Base-by-base conservation (phyloP, 2,888 invertebrate genomes). In the Crossocerus cetratus region DNA sequence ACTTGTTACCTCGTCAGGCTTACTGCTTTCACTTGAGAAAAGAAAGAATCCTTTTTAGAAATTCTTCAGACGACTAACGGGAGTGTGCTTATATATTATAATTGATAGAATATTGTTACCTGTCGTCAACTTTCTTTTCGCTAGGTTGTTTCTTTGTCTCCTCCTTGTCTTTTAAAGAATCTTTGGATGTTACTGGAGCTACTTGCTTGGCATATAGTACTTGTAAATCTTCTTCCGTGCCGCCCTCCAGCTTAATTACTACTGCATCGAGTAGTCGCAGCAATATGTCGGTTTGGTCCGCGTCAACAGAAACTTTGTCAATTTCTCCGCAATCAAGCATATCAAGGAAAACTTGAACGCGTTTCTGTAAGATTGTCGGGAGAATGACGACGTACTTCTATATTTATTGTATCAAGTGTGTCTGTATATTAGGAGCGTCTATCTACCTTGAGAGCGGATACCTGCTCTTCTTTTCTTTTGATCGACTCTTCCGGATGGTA, bases 401-500 rank as follows among this genome's bases (percentile, higher is more conserved):
- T n/a, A n/a, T n/a, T n/a, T n/a, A n/a, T n/a, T n/a, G n/a, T n/a
- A n/a, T 43, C 43, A 43, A 43, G 13, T 13, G 13, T 43, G 4
- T 43, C 13, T 43, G 4, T 43, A 5, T 13, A 43, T 8, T 23
- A 23, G 3, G 8, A 5, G 3, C 8, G 11, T 32, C 11, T 8
- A 32, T 32, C 8, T 92, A 97, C 97, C 93, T 95, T 95, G 54
- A 98, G 91, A 69, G 96, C 95, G 68, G 92, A 91, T 67, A 95
- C 92, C 85, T 97, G 96, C 87, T 98, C 98, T 18, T 96, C 96
- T 90, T 96, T 97, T 68, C 97, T 92, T 90, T 96, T 97, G 43
- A 96, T 93, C 64, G 97, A 97, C 88, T 99, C 99, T 90, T 98
- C 98, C 2, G 99, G 99, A 91, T 99, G 99, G 89, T 99, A 99